These are phyloP conservation scores for Chamaetylas fuelleborni DNA, from an alignment of 2,113 vertebrate species.

Conservation along the genomic window DNA sequence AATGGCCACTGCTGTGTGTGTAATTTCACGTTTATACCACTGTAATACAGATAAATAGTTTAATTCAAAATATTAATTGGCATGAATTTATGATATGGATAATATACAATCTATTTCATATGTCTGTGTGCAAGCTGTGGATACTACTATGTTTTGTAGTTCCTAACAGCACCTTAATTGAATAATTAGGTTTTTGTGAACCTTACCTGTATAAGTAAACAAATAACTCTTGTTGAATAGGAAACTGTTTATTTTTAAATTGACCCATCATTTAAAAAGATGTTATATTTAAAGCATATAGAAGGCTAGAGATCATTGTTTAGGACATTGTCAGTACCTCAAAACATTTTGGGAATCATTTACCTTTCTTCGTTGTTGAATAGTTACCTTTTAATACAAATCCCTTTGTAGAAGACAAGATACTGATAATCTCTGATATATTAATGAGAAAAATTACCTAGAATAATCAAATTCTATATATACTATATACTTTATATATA, in stretches of 20 bases:
- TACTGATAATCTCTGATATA: neutral
- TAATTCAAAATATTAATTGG: neutral
- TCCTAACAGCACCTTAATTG: neutral
- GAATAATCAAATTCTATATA: neutral
- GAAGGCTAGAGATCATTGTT: neutral
- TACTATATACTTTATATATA: too few species aligned
- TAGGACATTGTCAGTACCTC: neutral
- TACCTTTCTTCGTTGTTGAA: neutral
- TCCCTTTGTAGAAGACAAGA: neutral
- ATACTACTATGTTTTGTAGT: neutral
- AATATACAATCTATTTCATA: neutral
- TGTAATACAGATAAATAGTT: neutral
- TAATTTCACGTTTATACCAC: neutral
- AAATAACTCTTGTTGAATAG: neutral
- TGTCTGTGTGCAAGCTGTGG: neutral
- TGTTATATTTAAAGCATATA: neutral
- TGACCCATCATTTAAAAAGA: neutral
- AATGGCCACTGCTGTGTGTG: neutral
- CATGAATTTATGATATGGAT: neutral
- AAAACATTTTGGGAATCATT: neutral
- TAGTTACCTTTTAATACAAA: neutral
- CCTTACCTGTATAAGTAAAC: neutral
- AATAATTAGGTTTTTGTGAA: neutral
- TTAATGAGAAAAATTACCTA: neutral
- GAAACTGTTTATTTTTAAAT: neutral